Percentiles rank a stretch among this genome's conserved stretches.
Conservation (phyloP, 2,113 vertebrate species). For the Spilogale gracilis region DNA sequence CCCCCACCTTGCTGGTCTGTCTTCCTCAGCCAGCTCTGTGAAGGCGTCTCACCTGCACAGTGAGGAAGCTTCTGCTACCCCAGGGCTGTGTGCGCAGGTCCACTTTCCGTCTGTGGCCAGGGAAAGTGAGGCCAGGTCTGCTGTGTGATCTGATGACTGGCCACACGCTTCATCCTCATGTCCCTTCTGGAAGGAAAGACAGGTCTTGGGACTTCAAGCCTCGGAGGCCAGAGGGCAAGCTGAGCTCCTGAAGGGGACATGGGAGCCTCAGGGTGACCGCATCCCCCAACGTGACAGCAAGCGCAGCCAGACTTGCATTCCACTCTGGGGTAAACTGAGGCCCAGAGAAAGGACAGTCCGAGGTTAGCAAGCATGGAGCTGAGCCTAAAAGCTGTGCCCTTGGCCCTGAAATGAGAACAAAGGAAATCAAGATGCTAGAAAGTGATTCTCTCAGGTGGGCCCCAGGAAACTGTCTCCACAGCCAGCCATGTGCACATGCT, state of each 20-base stretch:
- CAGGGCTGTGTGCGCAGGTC: background rate
- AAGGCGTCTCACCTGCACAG: background rate
- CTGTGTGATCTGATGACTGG: fast-evolving
- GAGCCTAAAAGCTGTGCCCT: background rate
- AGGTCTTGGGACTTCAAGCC: background rate
- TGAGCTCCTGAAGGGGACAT: background rate
- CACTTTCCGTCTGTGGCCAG: no score
- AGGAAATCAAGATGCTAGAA: background rate
- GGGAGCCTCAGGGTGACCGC: background rate
- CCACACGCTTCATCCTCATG: background rate
- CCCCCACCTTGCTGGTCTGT: background rate
- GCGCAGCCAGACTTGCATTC: no score
- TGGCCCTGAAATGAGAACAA: background rate
- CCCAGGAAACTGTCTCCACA: background rate
- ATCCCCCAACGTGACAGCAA: background rate
- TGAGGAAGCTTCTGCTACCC: background rate
- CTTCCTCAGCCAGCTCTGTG: background rate
- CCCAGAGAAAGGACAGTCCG: background rate
- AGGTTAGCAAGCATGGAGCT: background rate
- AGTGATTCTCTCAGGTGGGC: background rate
- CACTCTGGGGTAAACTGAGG: background rate
- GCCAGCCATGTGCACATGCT: background rate
- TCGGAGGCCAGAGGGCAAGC: background rate
- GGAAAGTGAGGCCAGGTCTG: background rate
- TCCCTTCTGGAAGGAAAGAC: background rate